phyloP scores from a whole-genome alignment of 2,888 invertebrate species.

The Rotaria magnacalcarata region DNA sequence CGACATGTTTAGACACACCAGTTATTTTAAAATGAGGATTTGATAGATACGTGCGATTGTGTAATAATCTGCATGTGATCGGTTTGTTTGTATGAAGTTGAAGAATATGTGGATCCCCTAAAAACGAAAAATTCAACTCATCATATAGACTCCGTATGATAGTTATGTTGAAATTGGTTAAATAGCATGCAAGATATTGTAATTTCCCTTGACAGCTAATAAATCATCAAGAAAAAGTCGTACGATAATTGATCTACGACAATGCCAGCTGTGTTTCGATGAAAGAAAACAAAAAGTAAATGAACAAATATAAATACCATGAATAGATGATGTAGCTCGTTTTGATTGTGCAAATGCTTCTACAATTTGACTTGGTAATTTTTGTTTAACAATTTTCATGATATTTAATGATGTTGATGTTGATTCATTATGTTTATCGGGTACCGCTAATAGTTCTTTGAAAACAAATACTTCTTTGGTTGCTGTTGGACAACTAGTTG shows the following conservation, averaged over 20 bases:
- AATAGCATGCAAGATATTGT: too few species aligned
- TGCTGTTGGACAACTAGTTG: not conserved
- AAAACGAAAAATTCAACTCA: not conserved
- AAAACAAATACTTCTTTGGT: conserved; percentile 16
- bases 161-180: too few species aligned
- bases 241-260: too few species aligned
- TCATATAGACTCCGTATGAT: too few species aligned
- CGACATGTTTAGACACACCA: not conserved
- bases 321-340: conserved; percentile 3
- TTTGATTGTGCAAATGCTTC: not conserved
- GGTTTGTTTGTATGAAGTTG: not conserved
- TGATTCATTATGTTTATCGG: not conserved
- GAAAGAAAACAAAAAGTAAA: too few species aligned
- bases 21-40: conserved; percentile 22
- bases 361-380: not conserved
- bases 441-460: not conserved
- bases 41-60: not conserved
- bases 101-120: not conserved
- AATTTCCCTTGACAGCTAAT: too few species aligned
- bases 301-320: not conserved
- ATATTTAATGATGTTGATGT: not conserved
- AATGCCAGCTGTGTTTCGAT: too few species aligned
- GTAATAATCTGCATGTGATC: not conserved
- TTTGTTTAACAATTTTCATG: not conserved
- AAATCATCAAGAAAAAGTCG: too few species aligned